Conservation (phyloP, 2,888 invertebrate species). For the Athrips mouffetella region DNA sequence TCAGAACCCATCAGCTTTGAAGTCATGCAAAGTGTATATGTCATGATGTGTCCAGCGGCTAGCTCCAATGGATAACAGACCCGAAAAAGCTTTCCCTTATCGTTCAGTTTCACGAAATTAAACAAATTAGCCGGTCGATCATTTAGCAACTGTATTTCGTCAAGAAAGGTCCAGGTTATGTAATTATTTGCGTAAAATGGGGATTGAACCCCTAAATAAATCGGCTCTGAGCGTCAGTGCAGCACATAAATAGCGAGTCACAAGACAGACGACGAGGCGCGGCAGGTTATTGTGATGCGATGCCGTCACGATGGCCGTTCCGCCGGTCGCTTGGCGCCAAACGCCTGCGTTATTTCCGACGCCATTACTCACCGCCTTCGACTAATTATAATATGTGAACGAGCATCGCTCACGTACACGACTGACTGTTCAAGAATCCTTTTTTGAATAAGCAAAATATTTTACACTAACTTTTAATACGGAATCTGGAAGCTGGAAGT, state of each 20-base stretch:
- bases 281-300: slow-evolving; percentile 19
- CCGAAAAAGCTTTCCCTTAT: slow-evolving; percentile 8
- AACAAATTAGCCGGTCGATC: too few relatives aligned
- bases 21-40: too few relatives aligned
- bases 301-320: slow-evolving; percentile 14
- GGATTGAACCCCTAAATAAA: slow-evolving; percentile 51
- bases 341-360: slow-evolving; percentile 71
- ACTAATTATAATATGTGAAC: slow-evolving; percentile 75
- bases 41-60: slow-evolving; percentile 1
- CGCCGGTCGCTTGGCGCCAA: slow-evolving; percentile 70
- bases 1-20: slow-evolving; percentile 12
- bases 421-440: slow-evolving; percentile 49
- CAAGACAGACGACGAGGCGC: slow-evolving; percentile 68
- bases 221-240: slow-evolving; percentile 45
- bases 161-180: too few relatives aligned
- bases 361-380: slow-evolving; percentile 72
- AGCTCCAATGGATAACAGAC: neutral
- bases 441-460: slow-evolving; percentile 4
- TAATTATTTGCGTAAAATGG: too few relatives aligned
- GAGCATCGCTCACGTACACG: slow-evolving; percentile 53
- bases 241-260: slow-evolving; percentile 61
- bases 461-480: neutral
- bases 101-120: slow-evolving; percentile 3
- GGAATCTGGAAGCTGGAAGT: neutral
- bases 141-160: too few relatives aligned